Conservation (phyloP, 2,113 vertebrate genomes). For the Clarias macrocephalus region DNA sequence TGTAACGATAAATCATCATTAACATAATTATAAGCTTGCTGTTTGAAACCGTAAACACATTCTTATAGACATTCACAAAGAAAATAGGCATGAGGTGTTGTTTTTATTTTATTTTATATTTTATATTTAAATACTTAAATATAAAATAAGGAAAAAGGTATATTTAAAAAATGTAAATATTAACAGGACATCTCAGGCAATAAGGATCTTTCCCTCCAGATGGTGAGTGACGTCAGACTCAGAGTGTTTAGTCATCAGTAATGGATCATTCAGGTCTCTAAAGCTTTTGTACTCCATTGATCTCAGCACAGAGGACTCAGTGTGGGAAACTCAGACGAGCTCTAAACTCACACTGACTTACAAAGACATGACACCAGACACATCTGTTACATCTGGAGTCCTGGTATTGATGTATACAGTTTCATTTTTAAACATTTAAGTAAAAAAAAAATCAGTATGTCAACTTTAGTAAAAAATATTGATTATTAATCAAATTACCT, state of each 20-base stretch:
- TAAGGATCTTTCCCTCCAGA: slow-evolving; percentile 55
- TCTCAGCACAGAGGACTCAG: slow-evolving; percentile 48
- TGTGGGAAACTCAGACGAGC: slow-evolving; percentile 56
- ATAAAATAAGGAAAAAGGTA: neutral
- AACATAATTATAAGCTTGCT: neutral
- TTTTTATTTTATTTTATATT: too few relatives aligned
- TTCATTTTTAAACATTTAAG: neutral
- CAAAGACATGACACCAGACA: slow-evolving; percentile 28
- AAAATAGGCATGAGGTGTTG: too few relatives aligned
- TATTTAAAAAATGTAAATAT: slow-evolving; percentile 24
- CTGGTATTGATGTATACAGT: neutral
- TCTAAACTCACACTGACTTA: slow-evolving; percentile 51
- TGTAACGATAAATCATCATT: neutral
- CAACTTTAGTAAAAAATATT: too few relatives aligned
- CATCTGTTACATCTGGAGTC: slow-evolving; percentile 46
- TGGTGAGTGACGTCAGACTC: slow-evolving; percentile 55
- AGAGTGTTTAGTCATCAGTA: slow-evolving; percentile 46
- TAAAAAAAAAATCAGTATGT: neutral
- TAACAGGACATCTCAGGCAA: neutral
- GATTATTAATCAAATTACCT: too few relatives aligned
- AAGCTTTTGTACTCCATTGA: slow-evolving; percentile 54
- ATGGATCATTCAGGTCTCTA: slow-evolving; percentile 46
- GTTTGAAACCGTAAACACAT: neutral
- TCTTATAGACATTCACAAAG: neutral
- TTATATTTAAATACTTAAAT: too few relatives aligned